Evolutionary conservation across 2,797 vertebrate genomes (phyloP), one percentile per base, ranked within the genome.

Genomic region (Fratercula arctica): DNA sequence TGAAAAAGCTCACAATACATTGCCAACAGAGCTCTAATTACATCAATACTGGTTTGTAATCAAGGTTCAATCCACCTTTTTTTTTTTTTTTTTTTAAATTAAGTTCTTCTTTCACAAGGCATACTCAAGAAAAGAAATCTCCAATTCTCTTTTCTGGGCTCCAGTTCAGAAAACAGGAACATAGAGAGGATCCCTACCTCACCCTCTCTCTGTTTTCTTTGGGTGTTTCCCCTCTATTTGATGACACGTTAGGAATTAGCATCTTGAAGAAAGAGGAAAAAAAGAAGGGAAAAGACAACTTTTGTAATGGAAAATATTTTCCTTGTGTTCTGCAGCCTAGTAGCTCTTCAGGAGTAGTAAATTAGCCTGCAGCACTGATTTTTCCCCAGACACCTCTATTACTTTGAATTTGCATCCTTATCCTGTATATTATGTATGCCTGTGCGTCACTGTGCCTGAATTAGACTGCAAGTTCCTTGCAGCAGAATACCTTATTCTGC

Each of bases 351-450:
- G 74, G 45, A 94, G 54, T 43, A 87, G 90, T 56, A 89, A 72
- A 93, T 77, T 93, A 93, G 86, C 88, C 84, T 75, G 75, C 61
- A 95, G 88, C 72, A 87, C 72, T 85, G 90, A 91, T 95, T 96
- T 96, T 87, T 72, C 93, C 96, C 92, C 46, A 94, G 93, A 60
- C 57, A 77, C 90, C 41, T 87, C 78, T 89, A 59, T 78, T 89
- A 78, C 88, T 95, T 90, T 69, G 84, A 78, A 93, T 96, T 85
- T 94, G 68, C 90, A 95, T 92, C 92, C 84, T 93, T 89, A 91
- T 61, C 60, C 35, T 87, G 86, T 59, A 43, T 83, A 92, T 95
- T 96, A 96, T 93, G 75, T 78, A 85, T 83, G 88, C 81, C 75
- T 89, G 45, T 95, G 91, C 64, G 11, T 95, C 94, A 95, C 89